Evolutionary conservation across 2,113 vertebrate species (phyloP).

Genomic region (Xyliphius kryptos): DNA sequence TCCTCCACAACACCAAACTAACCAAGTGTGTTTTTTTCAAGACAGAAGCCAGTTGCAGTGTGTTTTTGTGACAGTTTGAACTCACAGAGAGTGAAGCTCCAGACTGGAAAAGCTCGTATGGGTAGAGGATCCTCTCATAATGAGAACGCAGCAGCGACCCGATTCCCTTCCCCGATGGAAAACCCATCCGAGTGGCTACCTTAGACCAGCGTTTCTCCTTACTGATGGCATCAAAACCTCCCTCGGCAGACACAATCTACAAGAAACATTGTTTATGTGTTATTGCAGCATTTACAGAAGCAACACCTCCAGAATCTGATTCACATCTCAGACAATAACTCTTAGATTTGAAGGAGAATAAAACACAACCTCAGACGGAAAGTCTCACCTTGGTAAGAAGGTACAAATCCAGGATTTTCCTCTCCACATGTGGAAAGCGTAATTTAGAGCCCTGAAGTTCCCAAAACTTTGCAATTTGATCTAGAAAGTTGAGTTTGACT

Average conservation of each 20-base stretch:
- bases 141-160: constrained; percentile 87
- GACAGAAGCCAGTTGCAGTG: neutral
- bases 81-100: constrained; percentile 91
- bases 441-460: constrained; percentile 92
- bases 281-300: no score
- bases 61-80: neutral
- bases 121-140: constrained; percentile 91
- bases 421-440: constrained; percentile 91
- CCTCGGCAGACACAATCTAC: constrained; percentile 88
- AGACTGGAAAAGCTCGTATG: constrained; percentile 96
- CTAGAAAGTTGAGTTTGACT: constrained; percentile 92
- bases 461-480: constrained; percentile 97
- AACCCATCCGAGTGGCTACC: constrained; percentile 85
- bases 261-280: constrained; percentile 22
- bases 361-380: neutral
- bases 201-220: constrained; percentile 97
- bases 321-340: no score
- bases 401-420: constrained; percentile 90
- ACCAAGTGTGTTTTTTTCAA: no score
- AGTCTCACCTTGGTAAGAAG: constrained; percentile 84
- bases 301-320: no score
- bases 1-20: no score
- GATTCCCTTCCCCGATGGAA: constrained; percentile 83
- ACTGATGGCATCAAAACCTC: constrained; percentile 87
- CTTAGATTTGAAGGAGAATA: neutral